phyloP scores from a whole-genome alignment of 2,888 invertebrate species.

The Cheilosia scutellata region DNA sequence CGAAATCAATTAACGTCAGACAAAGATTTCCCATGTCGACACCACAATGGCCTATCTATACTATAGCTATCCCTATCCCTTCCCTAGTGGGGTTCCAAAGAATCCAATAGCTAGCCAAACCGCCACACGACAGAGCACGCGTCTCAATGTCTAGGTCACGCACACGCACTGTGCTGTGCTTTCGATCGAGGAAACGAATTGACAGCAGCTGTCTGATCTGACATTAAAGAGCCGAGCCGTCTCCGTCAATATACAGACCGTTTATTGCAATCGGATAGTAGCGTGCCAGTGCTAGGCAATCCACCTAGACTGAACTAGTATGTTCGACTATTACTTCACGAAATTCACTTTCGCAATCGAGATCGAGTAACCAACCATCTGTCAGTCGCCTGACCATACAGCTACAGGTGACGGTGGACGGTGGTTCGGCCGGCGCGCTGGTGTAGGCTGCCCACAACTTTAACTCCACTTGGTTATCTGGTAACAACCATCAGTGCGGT shows the following conservation, averaged over 20 bases:
- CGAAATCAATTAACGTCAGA: slow-evolving; percentile 40
- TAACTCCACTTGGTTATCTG: slow-evolving; percentile 29
- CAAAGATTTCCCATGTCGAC: neutral
- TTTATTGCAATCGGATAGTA: slow-evolving; percentile 42
- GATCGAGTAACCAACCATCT: slow-evolving; percentile 43
- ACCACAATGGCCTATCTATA: neutral
- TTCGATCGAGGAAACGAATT: neutral
- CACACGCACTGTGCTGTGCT: slow-evolving; percentile 47
- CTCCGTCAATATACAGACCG: slow-evolving; percentile 25
- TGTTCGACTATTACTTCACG: slow-evolving; percentile 57
- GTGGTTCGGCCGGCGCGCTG: neutral
- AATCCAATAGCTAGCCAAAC: neutral
- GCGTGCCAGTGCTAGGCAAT: slow-evolving; percentile 21
- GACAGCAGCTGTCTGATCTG: slow-evolving; percentile 11
- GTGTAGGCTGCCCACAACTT: slow-evolving; percentile 4
- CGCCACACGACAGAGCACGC: neutral
- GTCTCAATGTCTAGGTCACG: slow-evolving; percentile 66
- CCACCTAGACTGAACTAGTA: slow-evolving; percentile 25
- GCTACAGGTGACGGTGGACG: slow-evolving; percentile 11
- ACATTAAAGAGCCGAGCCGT: slow-evolving; percentile 2
- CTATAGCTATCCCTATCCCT: neutral
- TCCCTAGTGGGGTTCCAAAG: neutral
- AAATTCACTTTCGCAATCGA: slow-evolving; percentile 64
- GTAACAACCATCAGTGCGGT: slow-evolving; percentile 44
- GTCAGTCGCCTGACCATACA: slow-evolving; percentile 33